These are phyloP conservation scores for Thermophis baileyi DNA, from an alignment of 2,113 vertebrate genomes.

Conservation along the genomic window DNA sequence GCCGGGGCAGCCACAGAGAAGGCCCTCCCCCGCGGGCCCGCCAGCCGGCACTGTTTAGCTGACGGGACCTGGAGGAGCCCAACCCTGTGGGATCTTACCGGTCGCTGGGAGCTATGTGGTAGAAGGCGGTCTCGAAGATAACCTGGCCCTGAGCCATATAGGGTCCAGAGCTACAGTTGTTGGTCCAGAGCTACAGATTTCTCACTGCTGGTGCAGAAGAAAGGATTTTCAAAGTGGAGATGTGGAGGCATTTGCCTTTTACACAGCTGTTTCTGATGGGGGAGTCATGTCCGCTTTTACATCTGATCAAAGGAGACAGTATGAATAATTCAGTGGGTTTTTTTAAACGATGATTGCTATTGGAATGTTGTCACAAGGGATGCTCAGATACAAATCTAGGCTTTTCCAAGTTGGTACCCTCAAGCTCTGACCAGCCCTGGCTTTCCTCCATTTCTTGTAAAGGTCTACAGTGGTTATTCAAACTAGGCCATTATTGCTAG, in stretches of 20 bases:
- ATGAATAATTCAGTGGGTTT: not conserved
- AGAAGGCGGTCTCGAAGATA: too few species aligned
- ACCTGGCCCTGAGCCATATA: too few species aligned
- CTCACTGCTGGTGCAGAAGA: not conserved
- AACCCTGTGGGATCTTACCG: too few species aligned
- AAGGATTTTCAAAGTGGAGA: not conserved
- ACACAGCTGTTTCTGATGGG: not conserved
- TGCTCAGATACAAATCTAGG: not conserved
- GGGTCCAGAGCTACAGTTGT: too few species aligned
- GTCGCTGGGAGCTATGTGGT: too few species aligned
- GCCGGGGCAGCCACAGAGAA: too few species aligned
- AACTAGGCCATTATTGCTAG: not conserved
- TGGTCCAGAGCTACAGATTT: not conserved
- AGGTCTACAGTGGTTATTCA: not conserved
- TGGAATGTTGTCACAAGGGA: not conserved
- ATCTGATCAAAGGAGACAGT: not conserved
- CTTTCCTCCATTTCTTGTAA: not conserved
- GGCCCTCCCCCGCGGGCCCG: too few species aligned
- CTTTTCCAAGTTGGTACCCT: not conserved
- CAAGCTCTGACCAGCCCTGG: not conserved
- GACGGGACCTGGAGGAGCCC: too few species aligned
- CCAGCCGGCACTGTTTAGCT: too few species aligned
- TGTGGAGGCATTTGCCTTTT: not conserved
- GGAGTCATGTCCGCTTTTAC: not conserved
- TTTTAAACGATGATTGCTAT: not conserved